These are phyloP conservation scores for Leptothorax acervorum DNA, from an alignment of 2,888 invertebrate genomes.

Conservation along the genomic window DNA sequence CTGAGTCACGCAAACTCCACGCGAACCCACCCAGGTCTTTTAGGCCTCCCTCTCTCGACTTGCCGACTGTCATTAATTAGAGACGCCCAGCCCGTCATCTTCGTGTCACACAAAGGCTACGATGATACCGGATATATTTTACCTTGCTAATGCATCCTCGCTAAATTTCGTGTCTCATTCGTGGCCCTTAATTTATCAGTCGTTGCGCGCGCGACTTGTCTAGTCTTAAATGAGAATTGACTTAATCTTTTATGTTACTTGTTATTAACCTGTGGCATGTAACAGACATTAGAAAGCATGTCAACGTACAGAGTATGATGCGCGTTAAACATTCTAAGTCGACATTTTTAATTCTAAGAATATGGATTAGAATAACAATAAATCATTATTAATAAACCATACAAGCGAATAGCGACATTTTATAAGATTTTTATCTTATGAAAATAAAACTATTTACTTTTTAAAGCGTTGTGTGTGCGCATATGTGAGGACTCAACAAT, in stretches of 20 bases:
- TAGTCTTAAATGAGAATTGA: conserved; percentile 13
- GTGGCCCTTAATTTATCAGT: background rate
- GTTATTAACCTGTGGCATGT: conserved; percentile 20
- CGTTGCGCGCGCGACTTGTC: conserved; percentile 7
- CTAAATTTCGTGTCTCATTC: conserved; percentile 26
- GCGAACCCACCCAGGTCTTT: conserved; percentile 56
- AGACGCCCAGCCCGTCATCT: conserved; percentile 67
- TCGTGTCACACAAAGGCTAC: conserved; percentile 53
- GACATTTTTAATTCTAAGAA: conserved; percentile 19
- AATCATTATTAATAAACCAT: conserved; percentile 1
- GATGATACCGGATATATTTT: conserved; percentile 39
- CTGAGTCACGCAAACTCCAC: conserved; percentile 70
- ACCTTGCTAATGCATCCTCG: conserved; percentile 8
- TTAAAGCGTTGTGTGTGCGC: background rate
- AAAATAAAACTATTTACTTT: conserved; percentile 3
- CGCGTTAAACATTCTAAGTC: background rate
- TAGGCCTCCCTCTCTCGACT: conserved; percentile 41
- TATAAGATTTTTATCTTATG: background rate
- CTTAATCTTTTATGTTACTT: conserved; percentile 8
- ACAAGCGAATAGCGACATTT: background rate
- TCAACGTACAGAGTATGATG: background rate
- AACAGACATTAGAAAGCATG: background rate
- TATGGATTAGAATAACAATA: background rate
- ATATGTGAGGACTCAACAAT: background rate
- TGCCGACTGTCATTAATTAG: conserved; percentile 71